Conservation (phyloP, 2,113 vertebrate genomes). For the Ploceus nigricollis region DNA sequence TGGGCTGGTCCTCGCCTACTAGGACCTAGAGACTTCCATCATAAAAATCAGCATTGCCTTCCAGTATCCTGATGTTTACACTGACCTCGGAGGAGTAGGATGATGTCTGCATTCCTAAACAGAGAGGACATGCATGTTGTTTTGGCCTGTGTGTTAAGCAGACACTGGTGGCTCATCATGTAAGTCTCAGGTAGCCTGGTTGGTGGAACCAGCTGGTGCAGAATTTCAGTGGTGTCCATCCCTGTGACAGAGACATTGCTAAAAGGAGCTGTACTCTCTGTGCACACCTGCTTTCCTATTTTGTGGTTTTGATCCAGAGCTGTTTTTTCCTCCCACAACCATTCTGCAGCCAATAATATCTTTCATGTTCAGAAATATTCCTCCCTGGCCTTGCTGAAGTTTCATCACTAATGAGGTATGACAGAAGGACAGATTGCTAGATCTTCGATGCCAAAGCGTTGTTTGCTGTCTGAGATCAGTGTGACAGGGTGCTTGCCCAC, state of each 20-base stretch:
- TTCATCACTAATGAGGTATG: neutral
- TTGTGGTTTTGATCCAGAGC: neutral
- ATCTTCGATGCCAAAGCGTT: neutral
- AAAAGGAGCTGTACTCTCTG: neutral
- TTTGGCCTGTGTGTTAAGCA: neutral
- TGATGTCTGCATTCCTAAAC: neutral
- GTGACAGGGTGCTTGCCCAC: neutral
- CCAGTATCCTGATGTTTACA: neutral
- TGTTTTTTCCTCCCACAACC: neutral
- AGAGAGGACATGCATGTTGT: neutral
- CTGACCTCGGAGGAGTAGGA: neutral
- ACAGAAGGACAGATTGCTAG: neutral
- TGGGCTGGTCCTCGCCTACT: neutral
- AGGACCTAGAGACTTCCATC: neutral
- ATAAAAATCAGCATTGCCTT: neutral
- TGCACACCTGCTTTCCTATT: neutral
- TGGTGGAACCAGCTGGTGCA: neutral
- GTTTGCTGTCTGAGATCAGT: neutral
- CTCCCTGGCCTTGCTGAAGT: neutral
- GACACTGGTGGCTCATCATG: neutral
- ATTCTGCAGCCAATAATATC: neutral
- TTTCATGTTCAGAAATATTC: neutral
- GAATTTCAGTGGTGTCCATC: neutral
- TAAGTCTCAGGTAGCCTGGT: neutral
- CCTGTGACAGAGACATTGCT: neutral